Percentiles rank a stretch among this genome's conserved stretches.
phyloP scores from a whole-genome alignment of 2,888 invertebrate genomes.

The Parnassius apollo region DNA sequence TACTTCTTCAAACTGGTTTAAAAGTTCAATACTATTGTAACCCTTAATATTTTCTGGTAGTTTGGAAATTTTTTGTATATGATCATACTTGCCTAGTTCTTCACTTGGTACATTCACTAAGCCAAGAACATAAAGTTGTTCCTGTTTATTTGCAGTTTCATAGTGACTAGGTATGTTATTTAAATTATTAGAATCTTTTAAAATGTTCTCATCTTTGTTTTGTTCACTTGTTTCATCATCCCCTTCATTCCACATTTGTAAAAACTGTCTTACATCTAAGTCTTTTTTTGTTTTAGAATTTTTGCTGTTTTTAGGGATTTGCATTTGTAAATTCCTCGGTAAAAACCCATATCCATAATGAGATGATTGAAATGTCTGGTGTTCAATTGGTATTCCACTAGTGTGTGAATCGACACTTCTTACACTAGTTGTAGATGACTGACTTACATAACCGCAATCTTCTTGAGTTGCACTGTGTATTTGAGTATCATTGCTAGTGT shows the following conservation, averaged over 20 bases:
- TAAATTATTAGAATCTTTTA: slow-evolving; percentile 39
- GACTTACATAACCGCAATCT: slow-evolving; percentile 76
- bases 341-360: slow-evolving; percentile 54
- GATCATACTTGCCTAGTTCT: slow-evolving; percentile 75
- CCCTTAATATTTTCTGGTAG: slow-evolving; percentile 78
- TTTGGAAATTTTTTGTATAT: slow-evolving; percentile 76
- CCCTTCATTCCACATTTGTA: slow-evolving; percentile 79
- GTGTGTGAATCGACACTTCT: slow-evolving; percentile 65
- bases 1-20: slow-evolving; percentile 74
- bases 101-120: slow-evolving; percentile 72
- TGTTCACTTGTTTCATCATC: slow-evolving; percentile 65
- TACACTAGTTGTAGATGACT: slow-evolving; percentile 68
- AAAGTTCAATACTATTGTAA: slow-evolving; percentile 68
- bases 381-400: slow-evolving; percentile 54
- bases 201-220: slow-evolving; percentile 47
- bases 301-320: slow-evolving; percentile 32
- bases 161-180: slow-evolving; percentile 43
- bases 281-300: slow-evolving; percentile 55
- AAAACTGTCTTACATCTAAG: slow-evolving; percentile 72
- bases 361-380: slow-evolving; percentile 50
- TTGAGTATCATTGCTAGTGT: slow-evolving; percentile 65
- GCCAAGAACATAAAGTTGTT: slow-evolving; percentile 74
- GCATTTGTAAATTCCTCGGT: slow-evolving; percentile 41
- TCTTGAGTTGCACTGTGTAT: slow-evolving; percentile 60
- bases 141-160: slow-evolving; percentile 52